Base-by-base conservation (phyloP, 2,888 invertebrate genomes). In the Artemia sp. region DNA sequence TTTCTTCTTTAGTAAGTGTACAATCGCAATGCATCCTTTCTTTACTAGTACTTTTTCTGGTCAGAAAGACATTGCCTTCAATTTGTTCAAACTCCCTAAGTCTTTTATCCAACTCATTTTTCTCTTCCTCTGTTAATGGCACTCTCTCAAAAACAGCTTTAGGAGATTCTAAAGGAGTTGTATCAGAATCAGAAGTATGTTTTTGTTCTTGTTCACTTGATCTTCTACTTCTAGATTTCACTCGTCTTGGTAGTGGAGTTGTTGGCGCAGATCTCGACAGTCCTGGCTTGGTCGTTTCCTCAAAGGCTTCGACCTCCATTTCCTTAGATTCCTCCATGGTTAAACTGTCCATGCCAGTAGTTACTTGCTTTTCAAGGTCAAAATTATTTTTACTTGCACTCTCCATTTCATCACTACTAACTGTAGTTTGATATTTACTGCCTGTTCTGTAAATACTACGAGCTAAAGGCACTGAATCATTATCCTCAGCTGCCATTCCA, bases 1-100 rank as follows among this genome's bases (percentile, higher is more conserved):
- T 83, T 77, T 96, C 96, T 74, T 94, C 94, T 77, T 87, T 86
- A 70, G 90, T 89, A 73, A 94, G 83, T 76, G 90, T 89, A 78
- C 96, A 97, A 79, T 96, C 96, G 79, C 96, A 96, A 51, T 88
- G 85, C 95, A 96, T 95, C 74, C 90, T 86, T 78, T 95, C 93
- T 77, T 90, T 92, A 78, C 90, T 92, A 71, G 87, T 85, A 78
- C 88, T 80, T 74, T 83, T 83, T 72, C 91, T 91, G 58, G 85
- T 85, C 72, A 90, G 82, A 80, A 92, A 94, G 72, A 88, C 83
- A 81, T 94, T 94, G 77, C 93, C 92, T 69, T 85, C 85, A 68
- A 94, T 83, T 74, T 86, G 84, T 72, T 87, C 85, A 79, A 89
- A 94, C 75, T 86, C 86, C 72, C 86, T 87, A 73, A 90, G 82